Conservation (phyloP, 2,797 vertebrate genomes). For the Clarias platycephalus region DNA sequence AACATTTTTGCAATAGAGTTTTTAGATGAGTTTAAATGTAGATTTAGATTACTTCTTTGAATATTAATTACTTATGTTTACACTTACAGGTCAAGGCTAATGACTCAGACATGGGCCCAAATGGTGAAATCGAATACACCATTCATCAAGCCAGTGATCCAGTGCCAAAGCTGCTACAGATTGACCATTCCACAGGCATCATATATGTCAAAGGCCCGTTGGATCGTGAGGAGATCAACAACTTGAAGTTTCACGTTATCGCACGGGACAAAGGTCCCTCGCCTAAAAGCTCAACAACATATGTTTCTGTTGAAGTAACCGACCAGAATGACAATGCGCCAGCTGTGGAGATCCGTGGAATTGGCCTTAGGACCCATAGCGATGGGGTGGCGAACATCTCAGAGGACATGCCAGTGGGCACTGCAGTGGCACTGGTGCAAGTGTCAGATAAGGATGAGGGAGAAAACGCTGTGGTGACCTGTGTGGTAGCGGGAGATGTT, state of each 20-base stretch:
- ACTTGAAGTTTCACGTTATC: slow-evolving; percentile 89
- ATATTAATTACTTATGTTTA: slow-evolving; percentile 45
- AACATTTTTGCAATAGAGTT: background rate
- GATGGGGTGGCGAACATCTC: slow-evolving; percentile 96
- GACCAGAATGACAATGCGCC: slow-evolving; percentile 98
- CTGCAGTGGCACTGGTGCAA: slow-evolving; percentile 94
- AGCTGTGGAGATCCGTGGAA: slow-evolving; percentile 94
- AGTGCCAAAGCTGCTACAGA: slow-evolving; percentile 87
- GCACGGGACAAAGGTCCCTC: slow-evolving; percentile 96
- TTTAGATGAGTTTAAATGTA: background rate
- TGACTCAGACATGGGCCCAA: slow-evolving; percentile 93
- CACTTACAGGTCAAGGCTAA: slow-evolving; percentile 90
- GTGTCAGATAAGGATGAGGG: slow-evolving; percentile 96
- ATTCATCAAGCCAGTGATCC: slow-evolving; percentile 92
- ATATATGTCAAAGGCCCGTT: slow-evolving; percentile 93
- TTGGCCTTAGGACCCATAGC: slow-evolving; percentile 93
- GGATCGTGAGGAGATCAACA: slow-evolving; percentile 91
- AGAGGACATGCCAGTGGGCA: slow-evolving; percentile 94
- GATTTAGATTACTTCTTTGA: background rate
- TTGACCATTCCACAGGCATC: slow-evolving; percentile 87
- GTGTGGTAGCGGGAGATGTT: slow-evolving; percentile 93
- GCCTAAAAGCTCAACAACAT: slow-evolving; percentile 91
- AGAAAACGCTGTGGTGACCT: slow-evolving; percentile 96
- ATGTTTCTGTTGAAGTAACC: slow-evolving; percentile 90
- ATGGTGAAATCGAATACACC: slow-evolving; percentile 96